phyloP scores from a whole-genome alignment of 2,888 invertebrate species.

The Neoitamus cyanurus region DNA sequence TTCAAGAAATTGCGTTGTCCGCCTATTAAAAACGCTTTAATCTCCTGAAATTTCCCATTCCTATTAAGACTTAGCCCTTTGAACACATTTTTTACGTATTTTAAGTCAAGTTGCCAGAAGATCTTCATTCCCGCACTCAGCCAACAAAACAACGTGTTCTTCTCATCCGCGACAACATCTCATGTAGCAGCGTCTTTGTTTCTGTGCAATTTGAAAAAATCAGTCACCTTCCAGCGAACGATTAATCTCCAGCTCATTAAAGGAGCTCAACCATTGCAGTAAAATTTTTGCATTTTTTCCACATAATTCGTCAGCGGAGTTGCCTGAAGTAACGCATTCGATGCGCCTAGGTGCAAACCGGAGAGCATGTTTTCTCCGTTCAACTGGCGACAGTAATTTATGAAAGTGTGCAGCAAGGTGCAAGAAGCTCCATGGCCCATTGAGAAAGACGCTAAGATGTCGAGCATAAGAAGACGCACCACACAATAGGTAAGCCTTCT shows the following conservation, averaged over 20 bases:
- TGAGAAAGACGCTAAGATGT: neutral
- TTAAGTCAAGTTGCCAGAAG: neutral
- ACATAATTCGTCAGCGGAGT: slow-evolving; percentile 45
- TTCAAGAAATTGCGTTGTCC: too few relatives aligned
- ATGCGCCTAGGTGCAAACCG: slow-evolving; percentile 43
- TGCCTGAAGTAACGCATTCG: slow-evolving; percentile 39
- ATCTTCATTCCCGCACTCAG: neutral
- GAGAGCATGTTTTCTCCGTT: neutral
- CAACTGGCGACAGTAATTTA: slow-evolving; percentile 43
- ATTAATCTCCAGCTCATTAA: slow-evolving; percentile 47
- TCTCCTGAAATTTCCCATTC: too few relatives aligned
- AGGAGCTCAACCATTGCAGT: slow-evolving; percentile 46
- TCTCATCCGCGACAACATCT: neutral
- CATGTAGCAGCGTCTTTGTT: neutral
- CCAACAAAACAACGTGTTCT: neutral
- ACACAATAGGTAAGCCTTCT: neutral
- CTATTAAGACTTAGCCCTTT: too few relatives aligned
- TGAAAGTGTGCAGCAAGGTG: slow-evolving; percentile 43
- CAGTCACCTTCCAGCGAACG: slow-evolving; percentile 38
- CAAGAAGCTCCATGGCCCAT: slow-evolving; percentile 24
- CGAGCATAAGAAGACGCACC: neutral
- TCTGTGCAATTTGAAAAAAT: neutral
- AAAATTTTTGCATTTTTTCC: slow-evolving; percentile 45
- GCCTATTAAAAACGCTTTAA: too few relatives aligned
- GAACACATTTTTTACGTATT: too few relatives aligned